Evolutionary conservation across 2,113 vertebrate species (phyloP).

Genomic region (Sciurus niger): DNA sequence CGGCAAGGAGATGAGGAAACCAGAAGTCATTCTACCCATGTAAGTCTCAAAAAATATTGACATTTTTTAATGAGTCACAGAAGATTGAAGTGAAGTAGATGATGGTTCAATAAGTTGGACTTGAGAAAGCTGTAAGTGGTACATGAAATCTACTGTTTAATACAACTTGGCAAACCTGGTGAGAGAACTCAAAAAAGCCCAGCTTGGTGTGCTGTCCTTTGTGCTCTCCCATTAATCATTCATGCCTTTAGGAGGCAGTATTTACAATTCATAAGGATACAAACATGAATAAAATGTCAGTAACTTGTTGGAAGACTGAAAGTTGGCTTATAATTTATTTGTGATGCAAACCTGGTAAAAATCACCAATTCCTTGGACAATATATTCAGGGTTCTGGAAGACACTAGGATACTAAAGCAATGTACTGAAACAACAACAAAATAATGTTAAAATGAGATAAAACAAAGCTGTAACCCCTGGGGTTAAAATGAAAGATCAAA

Average conservation of each 20-base stretch:
- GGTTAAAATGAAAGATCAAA: neutral
- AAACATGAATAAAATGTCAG: neutral
- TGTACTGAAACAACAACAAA: neutral
- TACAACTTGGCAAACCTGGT: neutral
- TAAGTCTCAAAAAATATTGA: conserved; percentile 5
- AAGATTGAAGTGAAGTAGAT: neutral
- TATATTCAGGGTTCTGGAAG: neutral
- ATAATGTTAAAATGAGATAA: neutral
- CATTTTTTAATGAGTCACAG: neutral
- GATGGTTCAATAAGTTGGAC: neutral
- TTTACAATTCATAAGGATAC: neutral
- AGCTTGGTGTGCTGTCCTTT: neutral
- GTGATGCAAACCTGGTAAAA: neutral
- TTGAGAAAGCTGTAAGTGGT: neutral
- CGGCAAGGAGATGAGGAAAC: neutral
- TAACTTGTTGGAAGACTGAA: neutral
- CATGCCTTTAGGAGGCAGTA: neutral
- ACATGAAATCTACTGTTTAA: neutral
- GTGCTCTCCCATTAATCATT: neutral
- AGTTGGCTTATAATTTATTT: neutral
- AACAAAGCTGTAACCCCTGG: neutral
- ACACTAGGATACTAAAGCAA: neutral
- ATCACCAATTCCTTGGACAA: neutral
- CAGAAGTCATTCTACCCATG: neutral
- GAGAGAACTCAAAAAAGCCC: neutral